phyloP scores from a whole-genome alignment of 2,113 vertebrate species.

The Pogona vitticeps region DNA sequence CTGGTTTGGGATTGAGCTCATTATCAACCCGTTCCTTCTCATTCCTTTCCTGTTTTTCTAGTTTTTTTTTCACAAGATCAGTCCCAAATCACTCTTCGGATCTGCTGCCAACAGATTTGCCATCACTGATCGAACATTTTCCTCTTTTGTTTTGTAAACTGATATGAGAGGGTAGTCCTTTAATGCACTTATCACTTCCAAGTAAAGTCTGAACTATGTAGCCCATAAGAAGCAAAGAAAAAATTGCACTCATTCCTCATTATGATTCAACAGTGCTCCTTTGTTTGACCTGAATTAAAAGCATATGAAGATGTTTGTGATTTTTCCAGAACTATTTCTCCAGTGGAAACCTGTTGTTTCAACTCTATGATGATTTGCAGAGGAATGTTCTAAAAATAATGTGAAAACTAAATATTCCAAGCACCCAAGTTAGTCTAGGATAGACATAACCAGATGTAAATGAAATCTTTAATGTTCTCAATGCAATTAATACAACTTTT shows the following conservation, averaged over 20 bases:
- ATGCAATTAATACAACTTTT: background rate
- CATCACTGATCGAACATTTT: no score
- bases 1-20: no score
- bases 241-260: background rate
- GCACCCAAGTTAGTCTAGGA: background rate
- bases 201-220: background rate
- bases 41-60: background rate
- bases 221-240: background rate
- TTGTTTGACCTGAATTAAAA: slow-evolving; percentile 10
- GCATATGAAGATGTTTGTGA: slow-evolving; percentile 13
- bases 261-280: background rate
- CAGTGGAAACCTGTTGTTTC: slow-evolving; percentile 13
- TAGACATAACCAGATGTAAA: background rate
- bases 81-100: no score
- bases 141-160: background rate
- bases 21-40: no score
- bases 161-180: background rate
- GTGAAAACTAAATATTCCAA: background rate
- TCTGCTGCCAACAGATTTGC: background rate
- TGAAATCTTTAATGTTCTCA: background rate
- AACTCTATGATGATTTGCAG: slow-evolving; percentile 1
- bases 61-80: background rate
- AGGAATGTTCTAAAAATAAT: background rate
- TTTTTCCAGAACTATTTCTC: background rate
- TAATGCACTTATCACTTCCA: background rate